Evolutionary conservation across 1,140 invertebrate genomes (phyloP), one percentile per base, ranked within the genome.

Genomic region (Drosophila pruinosa): DNA sequence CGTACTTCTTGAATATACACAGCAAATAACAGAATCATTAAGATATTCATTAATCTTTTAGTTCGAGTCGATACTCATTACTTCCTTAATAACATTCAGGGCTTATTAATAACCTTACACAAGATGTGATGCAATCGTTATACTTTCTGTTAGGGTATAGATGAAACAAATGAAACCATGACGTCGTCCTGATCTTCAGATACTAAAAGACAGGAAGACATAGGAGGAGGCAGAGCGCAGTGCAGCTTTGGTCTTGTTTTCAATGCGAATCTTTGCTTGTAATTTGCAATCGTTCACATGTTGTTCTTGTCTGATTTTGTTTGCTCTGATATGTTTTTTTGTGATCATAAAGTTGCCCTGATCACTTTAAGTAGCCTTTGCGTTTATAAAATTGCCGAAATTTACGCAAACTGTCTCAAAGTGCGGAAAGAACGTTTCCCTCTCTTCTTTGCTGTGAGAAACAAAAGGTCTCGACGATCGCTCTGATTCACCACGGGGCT

Each of bases 201-300:
- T 86, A 80, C 71, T 58, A 63, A 58, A 19, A 22, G 36, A 52
- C 71, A 47, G 36, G 7, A 24, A 52, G 34, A 31, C 19, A 21
- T 6, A 36, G 34, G 7, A 28, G 4, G 17, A 4, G n/a, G 14
- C 24, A 17, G 26, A 50, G 24, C 14, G 24, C 28, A 53, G 12
- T 58, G 22, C 48, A 56, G 45, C 28, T 48, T 69, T 45, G 47
- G 28, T 17, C 52, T 65, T 17, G 50, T 14, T 47, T 36, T 41
- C 62, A 36, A 24, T 31, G 43, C 21, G 61, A 21, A 57, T 72
- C 58, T 63, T 21, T 47, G 48, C 73, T 86, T 86, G 81, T 85
- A 85, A 86, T 85, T 85, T 85, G 81, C 81, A 85, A 85, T 85
- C 77, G 81, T 86, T 85, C 81, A 86, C 77, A 88, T 78, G 81